Evolutionary conservation across 2,113 vertebrate genomes (phyloP).

Genomic region (Bostrychus sinensis): DNA sequence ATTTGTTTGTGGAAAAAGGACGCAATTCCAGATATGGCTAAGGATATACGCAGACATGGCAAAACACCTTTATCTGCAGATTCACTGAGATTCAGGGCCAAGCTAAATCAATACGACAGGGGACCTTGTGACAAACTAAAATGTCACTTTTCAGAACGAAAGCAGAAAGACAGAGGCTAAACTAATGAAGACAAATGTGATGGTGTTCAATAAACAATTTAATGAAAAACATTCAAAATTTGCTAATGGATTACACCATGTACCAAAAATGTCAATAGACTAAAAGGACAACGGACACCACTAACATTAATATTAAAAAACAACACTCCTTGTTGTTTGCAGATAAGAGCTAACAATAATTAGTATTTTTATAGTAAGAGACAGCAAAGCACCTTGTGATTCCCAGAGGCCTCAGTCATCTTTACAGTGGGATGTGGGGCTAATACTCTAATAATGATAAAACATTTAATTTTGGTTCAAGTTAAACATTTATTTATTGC

Average conservation of each 20-base stretch:
- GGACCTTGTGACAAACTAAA: constrained; percentile 7
- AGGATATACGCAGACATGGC: too few species aligned
- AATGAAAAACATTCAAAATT: neutral
- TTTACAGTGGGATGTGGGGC: too few species aligned
- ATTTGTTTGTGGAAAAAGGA: constrained; percentile 32
- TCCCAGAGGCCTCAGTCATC: too few species aligned
- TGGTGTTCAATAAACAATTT: constrained; percentile 1
- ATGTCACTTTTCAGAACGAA: neutral
- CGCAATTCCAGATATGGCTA: constrained; percentile 3
- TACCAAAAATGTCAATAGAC: neutral
- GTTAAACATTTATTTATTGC: too few species aligned
- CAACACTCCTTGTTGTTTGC: neutral
- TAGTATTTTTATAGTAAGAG: too few species aligned
- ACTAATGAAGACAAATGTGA: neutral
- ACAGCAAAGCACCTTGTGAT: too few species aligned
- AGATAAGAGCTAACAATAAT: too few species aligned
- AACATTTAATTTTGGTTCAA: too few species aligned
- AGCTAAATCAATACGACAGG: neutral
- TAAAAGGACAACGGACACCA: neutral
- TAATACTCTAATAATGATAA: too few species aligned
- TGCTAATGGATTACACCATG: neutral
- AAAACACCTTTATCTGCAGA: constrained; percentile 16
- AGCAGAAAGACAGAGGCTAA: neutral
- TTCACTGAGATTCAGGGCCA: constrained; percentile 1
- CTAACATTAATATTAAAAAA: neutral